Conservation (phyloP, 2,113 vertebrate genomes). For the sheep (Ovis aries) region ARS-UI_Ramb_v3.0 NC_056056.1:62548001-62548500, state of each 20-base stretch:
- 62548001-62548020: background rate
- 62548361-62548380: background rate
- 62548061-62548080: background rate
- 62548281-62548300: too few relatives aligned
- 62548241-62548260: background rate
- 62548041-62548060: background rate
- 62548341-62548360: background rate
- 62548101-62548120: background rate
- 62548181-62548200: background rate
- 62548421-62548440: background rate
- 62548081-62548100: background rate
- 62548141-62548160: background rate
- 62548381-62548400: background rate
- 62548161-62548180: background rate
- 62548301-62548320: background rate
- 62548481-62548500: background rate
- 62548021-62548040: background rate
- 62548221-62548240: background rate
- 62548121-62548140: background rate
- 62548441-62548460: background rate
- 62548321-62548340: background rate
- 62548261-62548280: background rate
- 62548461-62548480: background rate
- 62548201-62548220: background rate
- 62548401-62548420: background rate